Evolutionary conservation across 2,113 vertebrate genomes (phyloP).

Genomic region (Leptobrachium leishanense): DNA sequence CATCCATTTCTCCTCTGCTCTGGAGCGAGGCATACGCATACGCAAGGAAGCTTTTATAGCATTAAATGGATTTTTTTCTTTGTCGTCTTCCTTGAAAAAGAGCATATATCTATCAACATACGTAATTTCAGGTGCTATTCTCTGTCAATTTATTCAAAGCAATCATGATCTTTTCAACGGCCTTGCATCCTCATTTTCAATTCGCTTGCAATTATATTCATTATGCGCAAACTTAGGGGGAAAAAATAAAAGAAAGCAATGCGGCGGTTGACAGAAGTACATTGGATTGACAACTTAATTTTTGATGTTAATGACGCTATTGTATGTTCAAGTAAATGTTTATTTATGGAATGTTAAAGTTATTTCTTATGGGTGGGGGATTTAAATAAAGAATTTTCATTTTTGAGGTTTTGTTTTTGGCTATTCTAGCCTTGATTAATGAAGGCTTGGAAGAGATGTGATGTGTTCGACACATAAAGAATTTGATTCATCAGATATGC

Average conservation of each 20-base stretch:
- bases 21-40: neutral
- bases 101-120: conserved; percentile 29
- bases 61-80: conserved; percentile 9
- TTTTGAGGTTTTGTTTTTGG: conserved; percentile 1
- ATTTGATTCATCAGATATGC: conserved; percentile 20
- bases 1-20: neutral
- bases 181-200: conserved; percentile 20
- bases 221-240: conserved; percentile 25
- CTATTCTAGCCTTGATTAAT: conserved; percentile 33
- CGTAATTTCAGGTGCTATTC: conserved; percentile 29
- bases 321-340: conserved; percentile 28
- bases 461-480: conserved; percentile 16
- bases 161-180: conserved; percentile 39
- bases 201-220: conserved; percentile 38
- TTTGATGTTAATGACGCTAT: conserved; percentile 41
- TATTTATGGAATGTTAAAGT: conserved; percentile 33
- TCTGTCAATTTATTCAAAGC: conserved; percentile 36
- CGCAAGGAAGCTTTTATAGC: conserved; percentile 14
- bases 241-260: neutral
- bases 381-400: neutral
- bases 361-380: conserved; percentile 10
- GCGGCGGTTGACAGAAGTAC: conserved; percentile 28
- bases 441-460: neutral
- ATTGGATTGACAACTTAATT: conserved; percentile 40
- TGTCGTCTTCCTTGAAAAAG: conserved; percentile 3